These are phyloP conservation scores for Corapipo altera DNA, from an alignment of 2,113 vertebrate genomes.

Conservation along the genomic window DNA sequence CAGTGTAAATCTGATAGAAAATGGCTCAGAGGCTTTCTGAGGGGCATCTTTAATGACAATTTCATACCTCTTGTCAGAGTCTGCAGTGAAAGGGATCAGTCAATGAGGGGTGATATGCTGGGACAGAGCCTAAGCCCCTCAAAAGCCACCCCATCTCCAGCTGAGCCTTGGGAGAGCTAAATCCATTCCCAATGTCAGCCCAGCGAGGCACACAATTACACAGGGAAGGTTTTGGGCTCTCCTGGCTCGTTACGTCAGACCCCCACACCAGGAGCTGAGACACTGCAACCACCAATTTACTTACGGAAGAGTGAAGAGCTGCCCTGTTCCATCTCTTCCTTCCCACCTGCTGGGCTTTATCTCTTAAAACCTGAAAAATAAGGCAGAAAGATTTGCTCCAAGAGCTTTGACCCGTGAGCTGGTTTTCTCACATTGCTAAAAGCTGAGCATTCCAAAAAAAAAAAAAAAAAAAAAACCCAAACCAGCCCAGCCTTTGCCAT, in stretches of 20 bases:
- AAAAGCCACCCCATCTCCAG: neutral
- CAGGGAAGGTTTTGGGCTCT: neutral
- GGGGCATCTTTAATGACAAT: neutral
- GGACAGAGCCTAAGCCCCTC: neutral
- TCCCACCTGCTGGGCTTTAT: slow-evolving; percentile 13
- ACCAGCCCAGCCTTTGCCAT: neutral
- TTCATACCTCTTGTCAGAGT: neutral
- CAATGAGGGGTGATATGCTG: neutral
- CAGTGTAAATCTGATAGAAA: neutral
- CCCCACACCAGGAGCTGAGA: neutral
- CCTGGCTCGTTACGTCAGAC: neutral
- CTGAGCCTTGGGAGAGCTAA: neutral
- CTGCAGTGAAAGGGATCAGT: neutral
- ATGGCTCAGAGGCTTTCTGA: neutral
- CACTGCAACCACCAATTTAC: neutral
- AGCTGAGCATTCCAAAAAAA: neutral
- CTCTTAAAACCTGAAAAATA: neutral
- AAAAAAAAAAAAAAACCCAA: neutral
- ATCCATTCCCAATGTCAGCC: neutral
- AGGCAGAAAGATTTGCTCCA: neutral
- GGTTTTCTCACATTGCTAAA: neutral
- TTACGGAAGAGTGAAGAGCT: slow-evolving; percentile 1
- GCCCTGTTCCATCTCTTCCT: neutral
- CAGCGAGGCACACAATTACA: neutral
- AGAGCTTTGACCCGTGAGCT: neutral